Base-by-base conservation (phyloP, 2,888 invertebrate species). In the Caenorhabditis parvicauda region DNA sequence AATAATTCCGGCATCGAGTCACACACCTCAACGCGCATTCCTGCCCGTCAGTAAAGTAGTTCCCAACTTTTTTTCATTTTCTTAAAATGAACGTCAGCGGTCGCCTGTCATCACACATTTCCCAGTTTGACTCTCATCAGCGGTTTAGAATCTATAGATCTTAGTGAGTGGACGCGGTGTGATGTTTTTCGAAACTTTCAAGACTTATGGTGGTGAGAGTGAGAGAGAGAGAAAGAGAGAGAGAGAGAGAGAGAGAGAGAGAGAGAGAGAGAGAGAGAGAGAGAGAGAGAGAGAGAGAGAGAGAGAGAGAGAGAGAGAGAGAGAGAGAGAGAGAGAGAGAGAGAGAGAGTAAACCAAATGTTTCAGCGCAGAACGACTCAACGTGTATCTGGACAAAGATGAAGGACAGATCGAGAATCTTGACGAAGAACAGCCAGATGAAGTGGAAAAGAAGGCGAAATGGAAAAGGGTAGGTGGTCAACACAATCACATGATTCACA, bases 331-430 rank as follows among this genome's bases (percentile, higher is more conserved):
- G 37, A 32, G 44, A 48, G 41, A 25, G 46, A 44, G 39, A 38
- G 42, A 48, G 19, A 47, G 22, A 24, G 41, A 38, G 22, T 25
- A 37, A 55, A 32, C 19, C 39, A 44, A n/a, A 3, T 27, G 43
- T 53, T 77, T 77, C 67, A 80, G 80, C 58, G 80, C 80, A 47
- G 80, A 80, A 59, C 76, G 80, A 32, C 72, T 80, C 49, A 81
- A 81, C 59, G 65, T 79, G 59, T 81, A 76, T 63, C 67, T 78
- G 64, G 75, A 78, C 47, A 67, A 75, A 41, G 57, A 70, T 53
- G 70, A 68, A 48, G 70, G 66, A 41, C 68, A 68, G 49, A 57
- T 64, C 49, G 70, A 68, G 43, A 62, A 67, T 62, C 48, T 68
- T 22, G 65, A 67, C 21, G 70, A 67, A 54, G 72, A 65, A 35